Conservation (phyloP, 2,113 vertebrate species). For the Aphyosemion australe region DNA sequence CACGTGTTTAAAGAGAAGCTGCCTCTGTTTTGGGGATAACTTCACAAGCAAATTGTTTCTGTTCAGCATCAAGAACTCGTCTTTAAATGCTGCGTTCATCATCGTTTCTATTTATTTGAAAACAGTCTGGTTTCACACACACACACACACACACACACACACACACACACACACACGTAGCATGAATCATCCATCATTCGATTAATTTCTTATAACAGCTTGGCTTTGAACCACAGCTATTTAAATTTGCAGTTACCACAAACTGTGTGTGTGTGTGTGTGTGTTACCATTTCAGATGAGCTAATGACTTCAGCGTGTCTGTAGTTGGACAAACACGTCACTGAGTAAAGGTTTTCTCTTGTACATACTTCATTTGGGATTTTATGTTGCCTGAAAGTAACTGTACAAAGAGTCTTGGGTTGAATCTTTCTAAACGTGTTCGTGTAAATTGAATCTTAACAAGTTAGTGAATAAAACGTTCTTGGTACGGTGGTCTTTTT, state of each 20-base stretch:
- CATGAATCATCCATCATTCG: conserved; percentile 6
- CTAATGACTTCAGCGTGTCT: conserved; percentile 65
- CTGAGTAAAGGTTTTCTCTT: conserved; percentile 66
- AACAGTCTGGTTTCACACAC: conserved; percentile 7
- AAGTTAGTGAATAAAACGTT: conserved; percentile 82
- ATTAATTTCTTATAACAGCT: conserved; percentile 10
- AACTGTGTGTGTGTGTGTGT: conserved; percentile 11
- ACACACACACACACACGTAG: conserved; percentile 14
- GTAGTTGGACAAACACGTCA: conserved; percentile 44
- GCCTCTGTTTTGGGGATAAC: conserved; percentile 40
- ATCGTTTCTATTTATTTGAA: conserved; percentile 64
- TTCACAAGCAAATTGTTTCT: conserved; percentile 47
- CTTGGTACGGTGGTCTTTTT: conserved; percentile 40
- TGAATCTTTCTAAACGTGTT: conserved; percentile 74
- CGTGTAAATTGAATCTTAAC: conserved; percentile 77
- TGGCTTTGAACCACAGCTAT: conserved; percentile 19
- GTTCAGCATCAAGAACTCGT: conserved; percentile 19
- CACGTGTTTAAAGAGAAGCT: conserved; percentile 58
- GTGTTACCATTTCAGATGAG: conserved; percentile 24
- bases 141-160: no score
- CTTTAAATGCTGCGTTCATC: conserved; percentile 52
- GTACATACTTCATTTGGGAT: conserved; percentile 77
- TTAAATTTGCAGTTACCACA: background rate
- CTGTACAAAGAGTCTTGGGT: conserved; percentile 76
- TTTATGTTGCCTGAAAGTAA: conserved; percentile 76